These are phyloP conservation scores for Watsonalla binaria DNA, from an alignment of 2,888 invertebrate species.

Conservation along the genomic window DNA sequence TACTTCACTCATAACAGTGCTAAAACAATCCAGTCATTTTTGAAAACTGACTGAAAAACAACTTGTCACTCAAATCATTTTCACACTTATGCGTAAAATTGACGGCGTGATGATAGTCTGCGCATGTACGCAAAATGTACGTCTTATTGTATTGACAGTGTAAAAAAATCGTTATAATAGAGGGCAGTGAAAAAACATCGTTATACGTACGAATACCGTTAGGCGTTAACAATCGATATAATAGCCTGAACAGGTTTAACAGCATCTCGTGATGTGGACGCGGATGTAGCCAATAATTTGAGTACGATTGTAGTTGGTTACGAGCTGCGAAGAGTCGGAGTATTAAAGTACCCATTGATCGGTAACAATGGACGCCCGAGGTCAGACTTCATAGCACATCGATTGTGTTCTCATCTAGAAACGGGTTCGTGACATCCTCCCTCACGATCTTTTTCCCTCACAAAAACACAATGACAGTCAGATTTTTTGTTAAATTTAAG, in stretches of 20 bases:
- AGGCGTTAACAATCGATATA: conserved; percentile 37
- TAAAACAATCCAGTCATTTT: background rate
- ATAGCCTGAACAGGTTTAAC: conserved; percentile 44
- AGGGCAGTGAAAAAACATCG: conserved; percentile 11
- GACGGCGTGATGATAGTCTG: background rate
- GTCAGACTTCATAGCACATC: conserved; percentile 46
- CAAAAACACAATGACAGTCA: background rate
- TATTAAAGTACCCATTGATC: conserved; percentile 39
- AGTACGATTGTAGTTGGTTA: conserved; percentile 37
- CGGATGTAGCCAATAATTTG: conserved; percentile 44
- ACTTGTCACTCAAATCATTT: background rate
- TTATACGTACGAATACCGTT: conserved; percentile 32
- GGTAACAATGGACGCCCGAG: conserved; percentile 51
- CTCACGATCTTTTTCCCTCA: conserved; percentile 5
- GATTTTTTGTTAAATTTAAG: background rate
- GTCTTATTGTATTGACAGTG: background rate
- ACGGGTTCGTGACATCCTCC: conserved; percentile 47
- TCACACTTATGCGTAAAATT: background rate
- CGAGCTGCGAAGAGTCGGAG: conserved; percentile 23
- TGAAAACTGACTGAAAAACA: background rate
- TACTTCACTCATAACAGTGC: background rate
- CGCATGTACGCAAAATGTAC: too few relatives aligned
- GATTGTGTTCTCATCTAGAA: conserved; percentile 54
- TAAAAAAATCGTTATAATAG: conserved; percentile 15
- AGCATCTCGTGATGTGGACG: conserved; percentile 36